Conservation (phyloP, 2,888 invertebrate species). For the Mellilla xanthometata region DNA sequence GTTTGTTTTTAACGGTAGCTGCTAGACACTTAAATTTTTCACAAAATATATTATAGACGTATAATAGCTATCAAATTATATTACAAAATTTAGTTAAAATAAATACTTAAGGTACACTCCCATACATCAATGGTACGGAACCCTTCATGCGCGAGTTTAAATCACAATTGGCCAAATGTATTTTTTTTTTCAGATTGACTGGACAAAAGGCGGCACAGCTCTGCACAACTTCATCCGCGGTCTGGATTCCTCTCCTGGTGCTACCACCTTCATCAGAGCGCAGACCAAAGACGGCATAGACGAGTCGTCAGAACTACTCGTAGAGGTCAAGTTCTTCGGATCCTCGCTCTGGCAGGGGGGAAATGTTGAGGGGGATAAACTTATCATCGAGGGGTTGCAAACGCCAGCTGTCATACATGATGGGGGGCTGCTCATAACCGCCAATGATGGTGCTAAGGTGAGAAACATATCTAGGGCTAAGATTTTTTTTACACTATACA, state of each 20-base stretch:
- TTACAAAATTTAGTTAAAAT: too few species aligned
- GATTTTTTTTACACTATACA: too few species aligned
- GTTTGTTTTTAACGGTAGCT: too few species aligned
- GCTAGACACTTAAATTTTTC: too few species aligned
- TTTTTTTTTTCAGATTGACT: slow-evolving; percentile 82
- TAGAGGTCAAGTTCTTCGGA: slow-evolving; percentile 85
- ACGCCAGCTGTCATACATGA: slow-evolving; percentile 88
- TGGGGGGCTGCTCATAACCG: slow-evolving; percentile 90
- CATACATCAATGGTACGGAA: too few species aligned
- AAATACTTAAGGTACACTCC: too few species aligned
- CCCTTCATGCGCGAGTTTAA: too few species aligned
- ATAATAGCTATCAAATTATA: too few species aligned
- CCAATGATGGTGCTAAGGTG: slow-evolving; percentile 90
- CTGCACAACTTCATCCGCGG: slow-evolving; percentile 97
- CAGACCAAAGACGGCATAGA: slow-evolving; percentile 63
- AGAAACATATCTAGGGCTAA: too few species aligned
- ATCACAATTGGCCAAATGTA: too few species aligned
- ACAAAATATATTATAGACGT: too few species aligned
- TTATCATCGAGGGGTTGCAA: slow-evolving; percentile 84
- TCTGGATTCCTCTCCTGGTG: slow-evolving; percentile 97
- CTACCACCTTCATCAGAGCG: slow-evolving; percentile 83
- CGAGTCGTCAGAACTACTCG: slow-evolving; percentile 50
- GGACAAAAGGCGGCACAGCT: slow-evolving; percentile 86
- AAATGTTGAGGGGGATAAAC: slow-evolving; percentile 79
- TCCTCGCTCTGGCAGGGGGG: slow-evolving; percentile 87